phyloP scores from a whole-genome alignment of 2,888 invertebrate genomes.

The Tillus elongatus region DNA sequence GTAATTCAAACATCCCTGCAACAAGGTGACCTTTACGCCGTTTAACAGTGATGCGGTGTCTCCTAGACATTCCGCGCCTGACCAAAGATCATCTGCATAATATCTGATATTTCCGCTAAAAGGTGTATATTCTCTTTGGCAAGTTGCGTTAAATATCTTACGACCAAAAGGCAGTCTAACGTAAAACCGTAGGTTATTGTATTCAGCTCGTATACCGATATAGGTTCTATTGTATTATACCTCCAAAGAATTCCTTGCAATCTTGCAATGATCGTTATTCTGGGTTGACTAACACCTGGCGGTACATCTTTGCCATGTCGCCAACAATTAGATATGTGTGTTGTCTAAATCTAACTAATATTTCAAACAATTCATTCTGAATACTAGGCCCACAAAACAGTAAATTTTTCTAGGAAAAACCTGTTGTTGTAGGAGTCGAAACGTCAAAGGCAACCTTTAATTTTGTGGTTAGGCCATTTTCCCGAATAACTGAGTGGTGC shows the following conservation, averaged over 20 bases:
- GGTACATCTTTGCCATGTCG: not conserved
- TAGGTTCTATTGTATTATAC: not conserved
- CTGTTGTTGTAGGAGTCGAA: not conserved
- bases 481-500: not conserved
- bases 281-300: not conserved
- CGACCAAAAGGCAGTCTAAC: not conserved
- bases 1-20: not conserved
- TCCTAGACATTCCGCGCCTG: not conserved
- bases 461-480: not conserved
- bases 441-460: not conserved
- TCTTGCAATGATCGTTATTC: conserved; percentile 12
- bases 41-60: not conserved
- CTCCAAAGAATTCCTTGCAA: not conserved
- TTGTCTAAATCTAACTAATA: not conserved
- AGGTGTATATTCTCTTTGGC: not conserved
- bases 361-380: not conserved
- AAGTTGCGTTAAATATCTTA: not conserved
- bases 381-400: not conserved
- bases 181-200: not conserved
- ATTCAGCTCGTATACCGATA: not conserved
- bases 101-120: not conserved
- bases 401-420: not conserved
- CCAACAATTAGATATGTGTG: not conserved
- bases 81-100: not conserved
- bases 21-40: not conserved